Conservation (phyloP, 1,140 invertebrate genomes). For the Drosophila murphyi region DNA sequence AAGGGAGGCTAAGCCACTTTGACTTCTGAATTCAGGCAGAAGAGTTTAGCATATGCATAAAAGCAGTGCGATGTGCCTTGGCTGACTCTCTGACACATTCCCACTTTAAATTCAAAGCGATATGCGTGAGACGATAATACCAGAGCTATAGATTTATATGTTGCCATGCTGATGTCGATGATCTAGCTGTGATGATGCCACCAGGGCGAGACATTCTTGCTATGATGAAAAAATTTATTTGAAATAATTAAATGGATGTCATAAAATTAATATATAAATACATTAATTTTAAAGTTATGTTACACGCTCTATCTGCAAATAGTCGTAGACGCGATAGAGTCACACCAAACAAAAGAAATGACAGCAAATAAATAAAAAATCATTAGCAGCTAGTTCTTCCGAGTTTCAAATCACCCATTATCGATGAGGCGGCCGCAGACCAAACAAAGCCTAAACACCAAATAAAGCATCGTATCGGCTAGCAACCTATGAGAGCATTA, state of each 20-base stretch:
- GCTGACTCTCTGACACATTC: conserved; percentile 1
- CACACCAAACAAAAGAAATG: conserved; percentile 60
- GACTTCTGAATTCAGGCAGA: conserved; percentile 65
- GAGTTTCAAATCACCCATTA: conserved; percentile 39
- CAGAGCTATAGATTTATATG: conserved; percentile 18
- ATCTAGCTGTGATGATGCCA: conserved; percentile 58
- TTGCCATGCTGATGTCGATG: conserved; percentile 33
- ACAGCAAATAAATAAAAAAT: conserved; percentile 77
- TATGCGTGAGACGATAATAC: conserved; percentile 52
- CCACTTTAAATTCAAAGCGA: conserved; percentile 71
- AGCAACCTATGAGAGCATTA: conserved; percentile 34
- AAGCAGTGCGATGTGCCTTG: conserved; percentile 21
- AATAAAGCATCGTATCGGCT: conserved; percentile 61
- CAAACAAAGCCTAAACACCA: conserved; percentile 60
- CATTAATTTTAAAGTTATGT: conserved; percentile 73
- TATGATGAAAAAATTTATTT: conserved; percentile 16
- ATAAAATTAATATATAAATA: conserved; percentile 64
- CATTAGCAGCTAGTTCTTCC: conserved; percentile 64
- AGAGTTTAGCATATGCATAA: conserved; percentile 79
- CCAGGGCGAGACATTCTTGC: conserved; percentile 19
- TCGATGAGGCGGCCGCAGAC: conserved; percentile 26
- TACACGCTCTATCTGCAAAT: conserved; percentile 66
- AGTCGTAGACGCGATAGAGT: conserved; percentile 50
- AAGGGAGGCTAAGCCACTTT: conserved; percentile 55
- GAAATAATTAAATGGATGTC: conserved; percentile 74